A percentile compares a stretch with the other conserved stretches of the same genome.
Conservation (phyloP, 2,888 invertebrate species). For the Salticus scenicus region DNA sequence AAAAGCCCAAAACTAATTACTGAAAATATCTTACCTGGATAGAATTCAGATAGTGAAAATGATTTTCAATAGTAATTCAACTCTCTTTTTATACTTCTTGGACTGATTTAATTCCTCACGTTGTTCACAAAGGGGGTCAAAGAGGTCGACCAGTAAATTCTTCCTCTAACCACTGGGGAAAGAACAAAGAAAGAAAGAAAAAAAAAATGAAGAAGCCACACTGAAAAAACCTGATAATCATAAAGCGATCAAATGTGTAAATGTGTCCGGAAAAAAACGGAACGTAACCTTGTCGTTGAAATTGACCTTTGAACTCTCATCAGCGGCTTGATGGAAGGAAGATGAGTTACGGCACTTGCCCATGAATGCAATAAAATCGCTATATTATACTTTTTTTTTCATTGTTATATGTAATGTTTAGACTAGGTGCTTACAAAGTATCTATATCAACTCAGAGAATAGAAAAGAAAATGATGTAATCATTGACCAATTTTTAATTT, state of each 20-base stretch:
- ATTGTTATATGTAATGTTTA: background rate
- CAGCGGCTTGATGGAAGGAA: constrained; percentile 32
- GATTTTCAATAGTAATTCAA: constrained; percentile 6
- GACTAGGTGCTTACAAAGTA: background rate
- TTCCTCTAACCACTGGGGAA: constrained; percentile 49
- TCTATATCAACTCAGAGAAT: background rate
- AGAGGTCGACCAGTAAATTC: constrained; percentile 59
- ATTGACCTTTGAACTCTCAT: constrained; percentile 39
- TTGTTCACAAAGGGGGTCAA: constrained; percentile 46
- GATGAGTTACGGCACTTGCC: constrained; percentile 47
- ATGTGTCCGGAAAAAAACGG: constrained; percentile 55
- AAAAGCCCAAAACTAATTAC: too few species aligned
- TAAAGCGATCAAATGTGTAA: constrained; percentile 61
- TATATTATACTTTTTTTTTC: background rate
- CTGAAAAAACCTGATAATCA: constrained; percentile 46
- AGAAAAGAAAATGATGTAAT: too few species aligned
- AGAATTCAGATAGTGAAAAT: constrained; percentile 40
- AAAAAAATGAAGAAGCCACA: constrained; percentile 30
- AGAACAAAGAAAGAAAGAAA: constrained; percentile 5
- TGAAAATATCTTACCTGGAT: constrained; percentile 35
- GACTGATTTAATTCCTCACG: constrained; percentile 46
- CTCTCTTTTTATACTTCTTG: constrained; percentile 48
- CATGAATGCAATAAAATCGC: constrained; percentile 42
- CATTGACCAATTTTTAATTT: too few species aligned
- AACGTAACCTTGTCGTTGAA: constrained; percentile 55